Evolutionary conservation across 37 sponge, comb jelly and placozoan genomes (phyloP), one percentile per base, ranked within the genome.

Genomic region (Aplysina aerophoba): DNA sequence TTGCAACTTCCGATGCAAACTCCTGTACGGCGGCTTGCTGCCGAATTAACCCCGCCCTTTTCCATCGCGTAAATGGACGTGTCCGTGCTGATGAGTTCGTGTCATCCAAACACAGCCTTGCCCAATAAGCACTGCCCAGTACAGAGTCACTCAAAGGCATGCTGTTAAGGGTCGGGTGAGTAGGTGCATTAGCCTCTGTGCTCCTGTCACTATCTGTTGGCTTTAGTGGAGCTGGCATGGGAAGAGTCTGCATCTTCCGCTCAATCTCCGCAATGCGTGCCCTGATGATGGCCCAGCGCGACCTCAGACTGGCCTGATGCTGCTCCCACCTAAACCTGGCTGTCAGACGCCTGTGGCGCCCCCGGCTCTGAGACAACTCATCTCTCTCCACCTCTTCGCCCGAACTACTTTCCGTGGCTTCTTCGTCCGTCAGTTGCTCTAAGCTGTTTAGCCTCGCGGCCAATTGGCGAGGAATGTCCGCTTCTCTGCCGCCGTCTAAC

Each of bases 311-410:
- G 21, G 78, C 78, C 22, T 75, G 37, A n/a, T 75, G 78, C 25
- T 75, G 78, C 12, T 75, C 78, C 78, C 78, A 75, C 24, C 38
- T 40, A 75, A 19, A 36, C 25, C 38, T 75, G 53, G 78, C 78
- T 24, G 78, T 75, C 2, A 50, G 25, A 22, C 78, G 78, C 54
- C 78, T 40, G 25, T 50, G 40, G 1, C 78, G 78, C 41, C 78
- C 54, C 24, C 53, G 6, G 24, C 24, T 75, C 54, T 75, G 41
- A 2, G 78, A 21, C 44, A 24, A n/a, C 13, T 75, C 78, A 16
- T 75, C 78, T 40, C 78, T 75, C 38, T 75, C 78, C 44, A 75
- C 38, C 38, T 75, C 78, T 40, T 75, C 78, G 53, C 54, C 78
- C 4, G 78, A 75, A 41, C 78, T 75, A 36, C 78, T 75, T 75